Evolutionary conservation across 2,113 vertebrate species (phyloP).

Genomic region (Callorhinus ursinus): DNA sequence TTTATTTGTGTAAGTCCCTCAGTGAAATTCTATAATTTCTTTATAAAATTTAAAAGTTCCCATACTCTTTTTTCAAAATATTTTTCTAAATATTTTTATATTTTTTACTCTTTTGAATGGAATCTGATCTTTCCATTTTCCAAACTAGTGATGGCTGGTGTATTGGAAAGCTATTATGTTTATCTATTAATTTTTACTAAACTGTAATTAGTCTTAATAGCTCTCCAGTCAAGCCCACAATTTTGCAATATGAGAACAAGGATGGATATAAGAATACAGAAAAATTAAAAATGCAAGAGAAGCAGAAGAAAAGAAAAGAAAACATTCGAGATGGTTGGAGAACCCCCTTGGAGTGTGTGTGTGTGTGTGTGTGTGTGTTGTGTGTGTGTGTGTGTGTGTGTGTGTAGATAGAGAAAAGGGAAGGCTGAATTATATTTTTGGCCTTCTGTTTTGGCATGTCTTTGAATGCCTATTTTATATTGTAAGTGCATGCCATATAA

Average conservation of each 20-base stretch:
- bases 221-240: background rate
- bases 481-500: background rate
- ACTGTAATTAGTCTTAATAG: background rate
- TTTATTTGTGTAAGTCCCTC: background rate
- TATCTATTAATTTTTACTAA: slow-evolving; percentile 12
- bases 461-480: background rate
- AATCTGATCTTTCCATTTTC: background rate
- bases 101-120: background rate
- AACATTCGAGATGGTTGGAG: background rate
- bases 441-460: background rate
- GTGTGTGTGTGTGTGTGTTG: background rate
- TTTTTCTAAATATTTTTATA: background rate
- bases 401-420: background rate
- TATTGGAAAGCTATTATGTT: background rate
- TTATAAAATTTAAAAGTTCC: background rate
- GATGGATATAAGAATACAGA: background rate
- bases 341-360: background rate
- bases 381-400: background rate
- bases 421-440: background rate
- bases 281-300: background rate
- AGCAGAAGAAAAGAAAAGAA: background rate
- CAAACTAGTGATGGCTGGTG: background rate
- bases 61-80: background rate
- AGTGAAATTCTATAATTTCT: background rate
- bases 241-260: slow-evolving; percentile 4